These are phyloP conservation scores for Heliconius ethilla DNA, from an alignment of 2,888 invertebrate genomes.

Conservation along the genomic window DNA sequence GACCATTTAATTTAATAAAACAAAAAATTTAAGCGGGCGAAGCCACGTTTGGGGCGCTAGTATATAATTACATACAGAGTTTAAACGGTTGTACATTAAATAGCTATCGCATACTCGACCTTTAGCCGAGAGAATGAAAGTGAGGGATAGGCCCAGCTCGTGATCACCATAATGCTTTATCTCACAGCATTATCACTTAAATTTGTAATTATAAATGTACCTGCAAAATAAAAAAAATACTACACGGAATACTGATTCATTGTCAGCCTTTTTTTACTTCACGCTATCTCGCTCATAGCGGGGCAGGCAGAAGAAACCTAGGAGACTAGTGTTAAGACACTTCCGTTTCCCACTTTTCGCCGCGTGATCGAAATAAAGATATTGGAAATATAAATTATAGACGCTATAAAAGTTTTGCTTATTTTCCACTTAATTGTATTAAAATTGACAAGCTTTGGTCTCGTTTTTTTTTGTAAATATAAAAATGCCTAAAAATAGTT, in stretches of 20 bases:
- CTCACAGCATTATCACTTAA: conserved; percentile 14
- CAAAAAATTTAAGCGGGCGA: too few relatives aligned
- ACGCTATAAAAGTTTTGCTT: too few relatives aligned
- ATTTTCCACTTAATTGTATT: too few relatives aligned
- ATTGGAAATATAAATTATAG: too few relatives aligned
- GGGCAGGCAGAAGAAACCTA: too few relatives aligned
- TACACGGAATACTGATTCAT: neutral
- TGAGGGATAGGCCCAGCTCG: conserved; percentile 39
- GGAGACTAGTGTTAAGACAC: too few relatives aligned
- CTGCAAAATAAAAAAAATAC: neutral
- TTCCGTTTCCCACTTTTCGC: too few relatives aligned
- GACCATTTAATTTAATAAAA: too few relatives aligned
- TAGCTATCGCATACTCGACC: conserved; percentile 44
- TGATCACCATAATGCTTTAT: conserved; percentile 31
- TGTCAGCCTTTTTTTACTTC: neutral
- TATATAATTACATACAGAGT: conserved; percentile 9
- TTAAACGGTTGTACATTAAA: conserved; percentile 9
- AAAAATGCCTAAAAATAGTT: neutral
- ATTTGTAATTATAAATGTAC: neutral
- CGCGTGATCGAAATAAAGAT: too few relatives aligned
- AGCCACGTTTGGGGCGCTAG: too few relatives aligned
- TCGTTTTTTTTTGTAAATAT: too few relatives aligned
- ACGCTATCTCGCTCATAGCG: neutral
- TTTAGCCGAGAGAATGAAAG: conserved; percentile 48
- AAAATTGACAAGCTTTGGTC: too few relatives aligned